phyloP scores from a whole-genome alignment of 2,888 invertebrate species.

The Lysandra bellargus region DNA sequence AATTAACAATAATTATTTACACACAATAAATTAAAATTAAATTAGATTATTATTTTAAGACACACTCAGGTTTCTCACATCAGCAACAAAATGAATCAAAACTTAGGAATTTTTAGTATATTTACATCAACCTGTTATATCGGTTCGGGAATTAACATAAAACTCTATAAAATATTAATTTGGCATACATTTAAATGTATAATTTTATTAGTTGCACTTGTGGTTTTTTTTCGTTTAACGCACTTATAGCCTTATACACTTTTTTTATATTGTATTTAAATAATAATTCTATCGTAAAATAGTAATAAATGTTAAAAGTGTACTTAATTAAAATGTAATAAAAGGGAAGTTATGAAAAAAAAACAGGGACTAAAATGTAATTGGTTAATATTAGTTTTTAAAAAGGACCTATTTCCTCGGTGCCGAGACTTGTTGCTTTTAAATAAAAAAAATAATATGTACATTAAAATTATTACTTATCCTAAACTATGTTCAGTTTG shows the following conservation, averaged over 20 bases:
- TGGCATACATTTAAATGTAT: not conserved
- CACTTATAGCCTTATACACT: not conserved
- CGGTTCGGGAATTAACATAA: not conserved
- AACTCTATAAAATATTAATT: not conserved
- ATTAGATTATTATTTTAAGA: not conserved
- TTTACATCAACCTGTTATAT: not conserved
- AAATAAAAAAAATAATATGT: too few species aligned
- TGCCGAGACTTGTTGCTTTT: too few species aligned
- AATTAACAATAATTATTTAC: too few species aligned
- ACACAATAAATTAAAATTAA: too few species aligned
- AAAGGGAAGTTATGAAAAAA: too few species aligned
- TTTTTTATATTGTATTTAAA: too few species aligned
- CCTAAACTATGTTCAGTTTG: not conserved
- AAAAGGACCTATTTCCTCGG: too few species aligned
- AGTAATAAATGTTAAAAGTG: too few species aligned
- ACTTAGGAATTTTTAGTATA: conserved; percentile 1
- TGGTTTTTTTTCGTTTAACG: not conserved
- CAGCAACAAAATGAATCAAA: conserved; percentile 9
- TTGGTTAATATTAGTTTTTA: too few species aligned
- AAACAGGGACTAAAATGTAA: too few species aligned
- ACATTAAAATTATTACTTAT: not conserved
- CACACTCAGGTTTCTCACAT: not conserved
- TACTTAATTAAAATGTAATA: too few species aligned
- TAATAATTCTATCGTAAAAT: too few species aligned
- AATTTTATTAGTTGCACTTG: not conserved